These are phyloP conservation scores for Coluber constrictor DNA, from an alignment of 2,797 vertebrate species.

Conservation along the genomic window DNA sequence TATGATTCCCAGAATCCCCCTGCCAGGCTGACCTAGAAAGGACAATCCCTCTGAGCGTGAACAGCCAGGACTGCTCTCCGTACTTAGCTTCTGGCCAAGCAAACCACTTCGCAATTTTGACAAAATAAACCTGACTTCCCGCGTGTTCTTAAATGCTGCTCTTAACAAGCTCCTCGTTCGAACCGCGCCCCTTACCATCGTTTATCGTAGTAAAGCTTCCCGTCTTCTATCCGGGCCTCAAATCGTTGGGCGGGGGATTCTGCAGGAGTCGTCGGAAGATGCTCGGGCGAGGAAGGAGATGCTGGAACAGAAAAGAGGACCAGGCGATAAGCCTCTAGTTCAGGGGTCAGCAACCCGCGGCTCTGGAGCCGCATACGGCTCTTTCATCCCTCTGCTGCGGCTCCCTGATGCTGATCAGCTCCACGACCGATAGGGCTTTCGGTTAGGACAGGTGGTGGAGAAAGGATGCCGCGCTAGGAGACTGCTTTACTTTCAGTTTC, in stretches of 20 bases:
- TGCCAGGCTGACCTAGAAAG: not conserved
- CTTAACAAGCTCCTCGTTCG: not conserved
- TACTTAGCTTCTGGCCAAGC: not conserved
- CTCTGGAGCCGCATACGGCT: too few species aligned
- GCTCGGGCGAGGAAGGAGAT: slow-evolving; percentile 91
- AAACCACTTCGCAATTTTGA: not conserved
- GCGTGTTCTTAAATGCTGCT: not conserved
- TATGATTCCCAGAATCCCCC: not conserved
- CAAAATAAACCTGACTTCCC: not conserved
- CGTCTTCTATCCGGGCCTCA: slow-evolving; percentile 96
- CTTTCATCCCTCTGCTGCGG: too few species aligned
- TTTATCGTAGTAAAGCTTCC: slow-evolving; percentile 98
- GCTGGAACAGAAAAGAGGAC: slow-evolving; percentile 66
- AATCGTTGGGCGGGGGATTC: slow-evolving; percentile 90
- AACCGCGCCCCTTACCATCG: slow-evolving; percentile 81
- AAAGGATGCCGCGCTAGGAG: too few species aligned
- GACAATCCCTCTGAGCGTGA: not conserved
- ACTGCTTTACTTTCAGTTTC: too few species aligned
- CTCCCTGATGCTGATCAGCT: too few species aligned
- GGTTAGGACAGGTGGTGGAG: too few species aligned
- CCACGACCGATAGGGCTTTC: too few species aligned
- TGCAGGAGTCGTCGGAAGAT: slow-evolving; percentile 84
- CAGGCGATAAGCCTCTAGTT: too few species aligned
- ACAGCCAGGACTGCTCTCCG: too few species aligned
- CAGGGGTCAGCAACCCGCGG: too few species aligned